Conservation (phyloP, 2,888 invertebrate species). For the Encarsia formosa region DNA sequence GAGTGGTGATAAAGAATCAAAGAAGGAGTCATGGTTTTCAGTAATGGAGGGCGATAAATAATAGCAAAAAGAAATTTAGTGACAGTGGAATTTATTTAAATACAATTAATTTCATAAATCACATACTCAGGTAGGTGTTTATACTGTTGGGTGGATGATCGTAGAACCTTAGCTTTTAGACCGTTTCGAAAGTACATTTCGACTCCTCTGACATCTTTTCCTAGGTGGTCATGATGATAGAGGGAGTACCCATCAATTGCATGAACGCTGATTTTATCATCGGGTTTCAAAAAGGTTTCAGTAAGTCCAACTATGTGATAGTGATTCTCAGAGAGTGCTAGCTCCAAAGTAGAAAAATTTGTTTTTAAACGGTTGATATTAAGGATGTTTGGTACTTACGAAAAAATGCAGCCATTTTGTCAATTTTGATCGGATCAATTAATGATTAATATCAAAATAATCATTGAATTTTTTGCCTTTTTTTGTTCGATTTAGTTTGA, state of each 20-base stretch:
- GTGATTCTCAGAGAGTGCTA: too few relatives aligned
- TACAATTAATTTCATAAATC: too few relatives aligned
- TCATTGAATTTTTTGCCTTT: too few relatives aligned
- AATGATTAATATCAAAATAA: too few relatives aligned
- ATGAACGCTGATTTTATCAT: too few relatives aligned
- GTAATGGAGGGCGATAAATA: not conserved
- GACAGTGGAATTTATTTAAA: not conserved
- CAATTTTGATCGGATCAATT: too few relatives aligned
- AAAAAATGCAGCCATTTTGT: too few relatives aligned
- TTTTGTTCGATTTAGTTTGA: too few relatives aligned
- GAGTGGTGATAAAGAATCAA: not conserved
- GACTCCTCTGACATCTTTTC: not conserved
- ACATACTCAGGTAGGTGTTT: not conserved
- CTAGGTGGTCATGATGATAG: not conserved
- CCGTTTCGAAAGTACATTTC: not conserved
- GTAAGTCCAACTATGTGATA: not conserved
- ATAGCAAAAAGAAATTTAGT: not conserved
- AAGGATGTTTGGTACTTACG: too few relatives aligned
- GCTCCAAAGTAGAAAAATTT: not conserved
- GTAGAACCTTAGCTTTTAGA: not conserved
- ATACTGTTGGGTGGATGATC: not conserved
- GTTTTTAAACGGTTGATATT: not conserved
- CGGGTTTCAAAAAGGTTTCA: not conserved
- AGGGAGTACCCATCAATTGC: not conserved
- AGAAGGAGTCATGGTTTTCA: not conserved